Evolutionary conservation across 2,888 invertebrate species (phyloP).

Genomic region (Linnaemya vulpina): DNA sequence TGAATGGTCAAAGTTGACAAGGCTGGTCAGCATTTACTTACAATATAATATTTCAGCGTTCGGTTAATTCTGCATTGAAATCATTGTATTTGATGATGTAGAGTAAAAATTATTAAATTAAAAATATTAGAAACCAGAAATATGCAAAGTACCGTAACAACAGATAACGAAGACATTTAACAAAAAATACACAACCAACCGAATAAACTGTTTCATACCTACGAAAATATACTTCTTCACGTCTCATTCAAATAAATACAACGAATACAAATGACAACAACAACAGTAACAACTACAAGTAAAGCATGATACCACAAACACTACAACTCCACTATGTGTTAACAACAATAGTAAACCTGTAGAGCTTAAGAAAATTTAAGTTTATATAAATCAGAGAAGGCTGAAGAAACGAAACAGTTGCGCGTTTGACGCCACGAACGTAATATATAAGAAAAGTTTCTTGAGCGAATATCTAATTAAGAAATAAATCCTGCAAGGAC

Average conservation of each 20-base stretch:
- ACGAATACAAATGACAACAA: slow-evolving; percentile 14
- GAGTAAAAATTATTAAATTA: background rate
- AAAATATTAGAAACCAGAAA: slow-evolving; percentile 18
- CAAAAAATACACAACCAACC: slow-evolving; percentile 23
- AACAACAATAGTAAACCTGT: slow-evolving; percentile 56
- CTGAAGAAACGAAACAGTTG: slow-evolving; percentile 73
- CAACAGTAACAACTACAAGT: background rate
- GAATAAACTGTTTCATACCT: slow-evolving; percentile 59
- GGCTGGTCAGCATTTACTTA: too few species aligned
- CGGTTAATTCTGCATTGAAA: background rate
- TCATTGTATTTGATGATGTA: background rate
- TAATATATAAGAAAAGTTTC: slow-evolving; percentile 59
- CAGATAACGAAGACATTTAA: background rate
- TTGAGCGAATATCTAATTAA: background rate
- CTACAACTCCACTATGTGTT: background rate
- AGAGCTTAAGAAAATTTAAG: slow-evolving; percentile 68
- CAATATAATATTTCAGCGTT: too few species aligned
- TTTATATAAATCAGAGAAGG: slow-evolving; percentile 75
- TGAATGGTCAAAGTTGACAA: too few species aligned
- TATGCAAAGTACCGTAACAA: slow-evolving; percentile 19
- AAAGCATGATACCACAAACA: slow-evolving; percentile 12
- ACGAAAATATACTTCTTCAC: slow-evolving; percentile 39
- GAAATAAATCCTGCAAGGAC: slow-evolving; percentile 36
- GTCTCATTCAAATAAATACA: slow-evolving; percentile 40
- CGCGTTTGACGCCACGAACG: slow-evolving; percentile 71